Evolutionary conservation across 2,113 vertebrate genomes (phyloP).

Genomic region (Eupsittula cactorum): DNA sequence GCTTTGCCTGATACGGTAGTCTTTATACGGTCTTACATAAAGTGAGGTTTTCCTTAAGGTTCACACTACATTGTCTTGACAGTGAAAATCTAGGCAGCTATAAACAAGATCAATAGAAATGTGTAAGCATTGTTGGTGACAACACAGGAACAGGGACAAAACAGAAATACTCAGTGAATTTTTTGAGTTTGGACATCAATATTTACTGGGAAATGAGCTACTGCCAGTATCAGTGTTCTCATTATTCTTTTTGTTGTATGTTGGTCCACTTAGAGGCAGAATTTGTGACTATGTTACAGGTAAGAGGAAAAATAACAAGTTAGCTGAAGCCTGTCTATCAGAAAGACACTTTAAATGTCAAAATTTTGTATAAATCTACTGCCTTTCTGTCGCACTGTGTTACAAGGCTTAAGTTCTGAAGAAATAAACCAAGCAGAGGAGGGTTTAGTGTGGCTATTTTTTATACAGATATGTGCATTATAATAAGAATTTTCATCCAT

Average conservation of each 20-base stretch:
- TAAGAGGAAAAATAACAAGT: background rate
- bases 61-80: conserved; percentile 13
- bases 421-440: background rate
- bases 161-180: background rate
- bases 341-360: background rate
- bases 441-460: background rate
- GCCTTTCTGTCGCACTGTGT: background rate
- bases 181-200: conserved; percentile 34
- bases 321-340: background rate
- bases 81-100: conserved; percentile 37
- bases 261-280: conserved; percentile 12
- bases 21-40: background rate
- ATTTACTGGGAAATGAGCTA: conserved; percentile 44
- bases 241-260: background rate
- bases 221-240: background rate
- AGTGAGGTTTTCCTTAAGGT: conserved; percentile 22
- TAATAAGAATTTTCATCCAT: background rate
- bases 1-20: background rate
- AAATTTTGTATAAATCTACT: background rate
- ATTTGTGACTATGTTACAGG: background rate
- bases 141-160: background rate
- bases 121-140: conserved; percentile 21
- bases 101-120: conserved; percentile 59
- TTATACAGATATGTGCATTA: background rate
- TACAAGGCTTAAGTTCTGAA: background rate